Percentiles rank a stretch among this genome's conserved stretches.
Evolutionary conservation across 37 sponge, comb jelly and placozoan species (phyloP).

Genomic region (Petrosia ficiformis): DNA sequence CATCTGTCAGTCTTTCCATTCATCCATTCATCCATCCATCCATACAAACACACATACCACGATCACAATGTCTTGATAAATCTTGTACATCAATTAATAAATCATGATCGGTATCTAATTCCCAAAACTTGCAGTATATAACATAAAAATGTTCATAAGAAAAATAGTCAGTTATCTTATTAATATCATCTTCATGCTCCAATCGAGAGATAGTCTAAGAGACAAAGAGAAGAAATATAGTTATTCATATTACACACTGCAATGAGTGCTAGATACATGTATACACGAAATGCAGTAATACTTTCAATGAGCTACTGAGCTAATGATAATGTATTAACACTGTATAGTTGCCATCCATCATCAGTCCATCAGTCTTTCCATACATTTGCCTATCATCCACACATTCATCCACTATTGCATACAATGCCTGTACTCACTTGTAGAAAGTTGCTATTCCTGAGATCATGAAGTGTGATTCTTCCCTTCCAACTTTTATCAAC

Average conservation of each 20-base stretch:
- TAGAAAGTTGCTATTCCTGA: conserved; percentile 85
- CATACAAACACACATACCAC: conserved; percentile 61
- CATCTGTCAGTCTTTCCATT: too few species aligned
- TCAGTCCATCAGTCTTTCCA: too few species aligned
- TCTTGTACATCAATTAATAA: conserved; percentile 80
- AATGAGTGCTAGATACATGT: conserved; percentile 11
- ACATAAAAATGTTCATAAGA: conserved; percentile 99
- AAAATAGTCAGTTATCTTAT: conserved; percentile 84
- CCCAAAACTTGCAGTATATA: conserved; percentile 99
- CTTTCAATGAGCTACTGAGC: too few species aligned
- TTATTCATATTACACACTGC: conserved; percentile 20
- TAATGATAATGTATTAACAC: too few species aligned
- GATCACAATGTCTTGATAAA: conserved; percentile 75
- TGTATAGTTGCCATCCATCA: too few species aligned
- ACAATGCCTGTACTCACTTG: conserved; percentile 17
- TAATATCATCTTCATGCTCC: conserved; percentile 65
- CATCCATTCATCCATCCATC: too few species aligned
- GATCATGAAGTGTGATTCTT: conserved; percentile 67
- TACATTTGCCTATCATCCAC: too few species aligned
- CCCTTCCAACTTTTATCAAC: conserved; percentile 82
- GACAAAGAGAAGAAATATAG: conserved; percentile 27
- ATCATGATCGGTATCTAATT: conserved; percentile 95
- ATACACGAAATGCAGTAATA: not conserved
- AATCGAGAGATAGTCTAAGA: conserved; percentile 40
- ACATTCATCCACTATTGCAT: too few species aligned